These are phyloP conservation scores for Saccostrea echinata DNA, from an alignment of 1,140 invertebrate species.

Conservation along the genomic window DNA sequence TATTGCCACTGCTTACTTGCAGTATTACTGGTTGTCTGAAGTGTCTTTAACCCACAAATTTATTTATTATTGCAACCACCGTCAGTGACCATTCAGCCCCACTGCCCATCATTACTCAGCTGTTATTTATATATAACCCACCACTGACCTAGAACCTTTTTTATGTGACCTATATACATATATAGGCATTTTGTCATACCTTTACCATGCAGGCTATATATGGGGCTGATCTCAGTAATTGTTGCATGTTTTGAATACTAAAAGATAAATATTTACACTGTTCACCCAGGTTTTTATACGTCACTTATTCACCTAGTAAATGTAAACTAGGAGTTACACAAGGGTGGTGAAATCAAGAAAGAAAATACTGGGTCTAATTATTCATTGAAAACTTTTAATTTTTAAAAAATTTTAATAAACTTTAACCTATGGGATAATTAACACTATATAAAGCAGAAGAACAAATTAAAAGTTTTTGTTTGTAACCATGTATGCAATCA, in stretches of 20 bases:
- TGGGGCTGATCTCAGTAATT: constrained; percentile 18
- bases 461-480: background rate
- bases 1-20: too few relatives aligned
- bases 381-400: too few relatives aligned
- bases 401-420: too few relatives aligned
- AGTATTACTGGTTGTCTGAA: background rate
- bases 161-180: constrained; percentile 20
- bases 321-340: too few relatives aligned
- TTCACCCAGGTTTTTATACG: background rate
- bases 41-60: background rate
- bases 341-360: too few relatives aligned
- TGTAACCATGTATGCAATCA: background rate
- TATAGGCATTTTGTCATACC: background rate
- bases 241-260: background rate
- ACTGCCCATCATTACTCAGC: background rate
- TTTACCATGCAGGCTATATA: background rate
- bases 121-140: background rate
- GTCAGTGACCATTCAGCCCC: constrained; percentile 17
- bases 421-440: too few relatives aligned
- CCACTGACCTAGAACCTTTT: background rate
- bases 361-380: too few relatives aligned
- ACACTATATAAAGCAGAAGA: too few relatives aligned
- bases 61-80: constrained; percentile 2
- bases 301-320: background rate
- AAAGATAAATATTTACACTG: constrained; percentile 1